Conservation (phyloP, 2,113 vertebrate genomes). For the Psettodes erumei region DNA sequence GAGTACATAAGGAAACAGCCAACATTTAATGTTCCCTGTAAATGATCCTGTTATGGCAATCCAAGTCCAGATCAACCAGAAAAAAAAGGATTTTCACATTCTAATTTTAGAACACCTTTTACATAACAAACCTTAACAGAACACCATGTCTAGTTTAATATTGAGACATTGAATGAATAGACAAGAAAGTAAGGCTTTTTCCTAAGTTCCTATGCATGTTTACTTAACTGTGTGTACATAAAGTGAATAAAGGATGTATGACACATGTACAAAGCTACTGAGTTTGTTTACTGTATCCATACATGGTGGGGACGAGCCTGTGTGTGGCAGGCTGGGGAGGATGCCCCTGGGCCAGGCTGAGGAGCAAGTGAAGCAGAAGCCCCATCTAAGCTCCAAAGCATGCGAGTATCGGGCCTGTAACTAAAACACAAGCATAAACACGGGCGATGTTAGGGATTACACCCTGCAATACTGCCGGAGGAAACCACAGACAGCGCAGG, state of each 20-base stretch:
- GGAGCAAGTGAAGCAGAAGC: conserved; percentile 62
- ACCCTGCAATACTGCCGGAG: conserved; percentile 62
- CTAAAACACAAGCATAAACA: conserved; percentile 82
- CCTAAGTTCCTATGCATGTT: neutral
- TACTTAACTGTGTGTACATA: neutral
- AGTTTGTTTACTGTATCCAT: conserved; percentile 45
- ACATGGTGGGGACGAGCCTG: conserved; percentile 40
- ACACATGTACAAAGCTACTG: conserved; percentile 22
- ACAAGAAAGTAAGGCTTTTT: neutral
- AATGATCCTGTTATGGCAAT: conserved; percentile 41
- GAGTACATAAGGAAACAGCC: conserved; percentile 57
- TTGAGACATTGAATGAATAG: neutral
- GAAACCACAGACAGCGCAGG: conserved; percentile 68
- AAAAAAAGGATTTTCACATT: conserved; percentile 27
- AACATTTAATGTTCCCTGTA: conserved; percentile 53
- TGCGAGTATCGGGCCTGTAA: conserved; percentile 66
- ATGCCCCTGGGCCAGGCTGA: conserved; percentile 54
- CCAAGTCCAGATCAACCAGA: conserved; percentile 19
- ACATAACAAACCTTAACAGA: conserved; percentile 28
- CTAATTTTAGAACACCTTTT: conserved; percentile 52
- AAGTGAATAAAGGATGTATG: neutral
- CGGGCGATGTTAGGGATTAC: conserved; percentile 75
- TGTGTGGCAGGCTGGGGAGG: conserved; percentile 56
- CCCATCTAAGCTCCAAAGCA: conserved; percentile 72
- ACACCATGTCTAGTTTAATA: neutral